Conservation (phyloP, 2,113 vertebrate species). For the Dasyurus viverrinus region DNA sequence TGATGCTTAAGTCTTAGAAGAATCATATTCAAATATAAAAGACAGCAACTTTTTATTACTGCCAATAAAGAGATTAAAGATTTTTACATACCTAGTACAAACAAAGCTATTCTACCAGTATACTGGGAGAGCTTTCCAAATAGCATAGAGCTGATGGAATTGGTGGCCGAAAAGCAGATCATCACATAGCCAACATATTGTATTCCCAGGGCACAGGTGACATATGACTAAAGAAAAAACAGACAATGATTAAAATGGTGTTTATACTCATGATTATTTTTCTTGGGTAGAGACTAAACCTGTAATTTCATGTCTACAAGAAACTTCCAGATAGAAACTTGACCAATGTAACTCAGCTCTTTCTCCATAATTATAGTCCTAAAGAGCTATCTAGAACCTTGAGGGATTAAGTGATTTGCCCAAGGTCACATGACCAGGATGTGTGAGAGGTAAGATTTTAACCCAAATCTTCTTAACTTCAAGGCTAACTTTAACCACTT, state of each 20-base stretch:
- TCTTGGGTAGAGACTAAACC: not conserved
- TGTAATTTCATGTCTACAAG: not conserved
- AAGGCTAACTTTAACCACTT: not conserved
- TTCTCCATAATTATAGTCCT: not conserved
- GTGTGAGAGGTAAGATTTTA: not conserved
- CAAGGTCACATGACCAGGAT: not conserved
- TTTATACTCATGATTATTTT: not conserved
- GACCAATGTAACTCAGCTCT: not conserved
- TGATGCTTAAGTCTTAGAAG: not conserved
- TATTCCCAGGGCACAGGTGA: conserved; percentile 95
- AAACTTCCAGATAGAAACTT: not conserved
- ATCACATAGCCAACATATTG: conserved; percentile 91
- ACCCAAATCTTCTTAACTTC: not conserved
- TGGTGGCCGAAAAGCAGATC: conserved; percentile 93
- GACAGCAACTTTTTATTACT: not conserved
- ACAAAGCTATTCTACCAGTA: conserved; percentile 88
- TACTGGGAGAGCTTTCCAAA: conserved; percentile 89
- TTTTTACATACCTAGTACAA: conserved; percentile 87
- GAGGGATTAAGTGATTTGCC: not conserved
- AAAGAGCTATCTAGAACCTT: not conserved
- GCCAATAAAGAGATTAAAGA: not conserved
- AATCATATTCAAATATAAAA: not conserved
- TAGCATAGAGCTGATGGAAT: conserved; percentile 89
- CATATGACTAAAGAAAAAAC: conserved; percentile 86
- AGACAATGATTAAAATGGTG: not conserved